Conservation (phyloP, 2,888 invertebrate genomes). For the Dicyrtomina minuta region DNA sequence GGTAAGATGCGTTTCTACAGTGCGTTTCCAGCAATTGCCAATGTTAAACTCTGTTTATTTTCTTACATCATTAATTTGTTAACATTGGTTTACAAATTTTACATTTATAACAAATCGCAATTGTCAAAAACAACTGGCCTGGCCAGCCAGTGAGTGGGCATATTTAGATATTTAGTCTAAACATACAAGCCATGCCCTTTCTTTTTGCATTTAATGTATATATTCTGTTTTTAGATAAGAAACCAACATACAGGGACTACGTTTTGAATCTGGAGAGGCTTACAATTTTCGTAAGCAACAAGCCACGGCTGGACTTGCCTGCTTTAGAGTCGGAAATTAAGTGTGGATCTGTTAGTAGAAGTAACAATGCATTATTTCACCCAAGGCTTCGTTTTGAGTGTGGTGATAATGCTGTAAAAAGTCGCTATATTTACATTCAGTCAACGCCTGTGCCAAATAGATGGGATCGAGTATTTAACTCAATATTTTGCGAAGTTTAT, state of each 20-base stretch:
- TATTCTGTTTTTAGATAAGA: constrained; percentile 53
- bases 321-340: constrained; percentile 53
- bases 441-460: constrained; percentile 59
- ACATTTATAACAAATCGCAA: not conserved
- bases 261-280: constrained; percentile 60
- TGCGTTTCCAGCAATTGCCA: no score
- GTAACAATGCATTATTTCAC: constrained; percentile 59
- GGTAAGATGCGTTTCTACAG: no score
- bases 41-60: constrained; percentile 3
- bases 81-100: no score
- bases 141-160: no score
- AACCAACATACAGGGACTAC: constrained; percentile 57
- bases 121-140: not conserved
- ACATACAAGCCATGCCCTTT: no score
- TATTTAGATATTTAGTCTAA: not conserved
- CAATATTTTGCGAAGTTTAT: constrained; percentile 61
- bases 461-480: constrained; percentile 60
- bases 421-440: constrained; percentile 60
- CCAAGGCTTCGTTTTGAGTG: constrained; percentile 59
- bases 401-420: constrained; percentile 55
- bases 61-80: not conserved
- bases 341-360: constrained; percentile 59
- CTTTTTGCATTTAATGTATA: not conserved
- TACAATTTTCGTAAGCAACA: constrained; percentile 59
- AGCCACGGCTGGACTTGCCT: constrained; percentile 54